Percentiles rank a stretch among this genome's conserved stretches.
Evolutionary conservation across 2,797 vertebrate genomes (phyloP).

Genomic region (Spheniscus humboldti): DNA sequence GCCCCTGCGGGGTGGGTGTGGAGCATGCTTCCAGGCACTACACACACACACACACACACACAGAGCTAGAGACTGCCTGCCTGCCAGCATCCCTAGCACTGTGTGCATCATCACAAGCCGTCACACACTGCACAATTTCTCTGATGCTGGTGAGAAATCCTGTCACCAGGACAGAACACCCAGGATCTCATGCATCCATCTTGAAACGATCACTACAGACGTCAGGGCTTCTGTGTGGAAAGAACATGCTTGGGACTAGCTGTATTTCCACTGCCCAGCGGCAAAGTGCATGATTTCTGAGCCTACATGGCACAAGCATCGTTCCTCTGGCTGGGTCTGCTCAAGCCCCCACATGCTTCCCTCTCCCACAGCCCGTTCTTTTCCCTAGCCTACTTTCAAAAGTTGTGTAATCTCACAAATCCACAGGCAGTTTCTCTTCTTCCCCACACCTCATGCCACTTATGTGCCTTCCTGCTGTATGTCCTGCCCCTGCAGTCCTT

Average conservation of each 20-base stretch:
- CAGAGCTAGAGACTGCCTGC: neutral
- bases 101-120: neutral
- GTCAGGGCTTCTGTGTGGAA: neutral
- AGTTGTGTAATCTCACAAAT: neutral
- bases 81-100: neutral
- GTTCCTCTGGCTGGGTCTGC: neutral
- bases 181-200: neutral
- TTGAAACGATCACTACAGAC: neutral
- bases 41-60: no score
- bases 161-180: neutral
- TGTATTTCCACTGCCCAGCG: neutral
- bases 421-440: neutral
- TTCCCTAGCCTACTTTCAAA: neutral
- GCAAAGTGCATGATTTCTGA: neutral
- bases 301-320: fast-evolving
- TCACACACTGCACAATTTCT: fast-evolving
- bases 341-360: fast-evolving
- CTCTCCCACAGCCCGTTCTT: neutral
- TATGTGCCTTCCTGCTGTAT: neutral
- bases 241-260: neutral
- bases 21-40: neutral
- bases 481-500: neutral
- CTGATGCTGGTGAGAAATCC: neutral
- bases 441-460: neutral
- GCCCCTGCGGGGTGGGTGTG: fast-evolving